A percentile compares a stretch with the other conserved stretches of the same genome.
Conservation (phyloP, 2,888 invertebrate species). For the Pegoplata infirma region DNA sequence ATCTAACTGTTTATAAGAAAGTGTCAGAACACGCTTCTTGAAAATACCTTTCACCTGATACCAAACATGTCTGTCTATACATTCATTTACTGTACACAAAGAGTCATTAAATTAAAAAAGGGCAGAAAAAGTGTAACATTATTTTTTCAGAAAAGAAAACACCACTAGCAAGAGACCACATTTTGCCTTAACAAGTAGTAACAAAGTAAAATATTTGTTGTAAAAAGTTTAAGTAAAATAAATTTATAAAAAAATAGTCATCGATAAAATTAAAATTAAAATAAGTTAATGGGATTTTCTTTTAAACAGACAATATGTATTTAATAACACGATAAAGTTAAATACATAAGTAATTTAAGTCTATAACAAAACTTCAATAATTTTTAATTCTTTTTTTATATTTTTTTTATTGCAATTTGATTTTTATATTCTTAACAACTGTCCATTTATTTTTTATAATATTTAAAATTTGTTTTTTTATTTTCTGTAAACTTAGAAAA, state of each 20-base stretch:
- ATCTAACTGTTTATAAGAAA: no score
- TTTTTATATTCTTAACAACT: constrained; percentile 14
- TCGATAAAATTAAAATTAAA: constrained; percentile 26
- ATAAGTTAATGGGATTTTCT: background rate
- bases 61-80: no score
- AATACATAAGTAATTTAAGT: constrained; percentile 14
- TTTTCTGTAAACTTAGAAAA: constrained; percentile 4
- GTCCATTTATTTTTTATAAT: constrained; percentile 12
- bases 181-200: background rate
- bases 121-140: no score
- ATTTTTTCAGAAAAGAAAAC: no score
- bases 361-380: constrained; percentile 3
- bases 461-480: constrained; percentile 2
- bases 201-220: constrained; percentile 30
- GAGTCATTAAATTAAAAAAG: no score
- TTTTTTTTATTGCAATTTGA: background rate
- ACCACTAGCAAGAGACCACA: no score
- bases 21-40: no score
- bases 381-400: background rate
- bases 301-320: constrained; percentile 1
- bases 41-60: no score
- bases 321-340: constrained; percentile 7
- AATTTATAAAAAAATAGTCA: constrained; percentile 37
- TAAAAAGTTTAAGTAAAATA: constrained; percentile 15
- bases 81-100: no score